phyloP scores from a whole-genome alignment of 2,797 vertebrate species.

The Malurus leucopterus region DNA sequence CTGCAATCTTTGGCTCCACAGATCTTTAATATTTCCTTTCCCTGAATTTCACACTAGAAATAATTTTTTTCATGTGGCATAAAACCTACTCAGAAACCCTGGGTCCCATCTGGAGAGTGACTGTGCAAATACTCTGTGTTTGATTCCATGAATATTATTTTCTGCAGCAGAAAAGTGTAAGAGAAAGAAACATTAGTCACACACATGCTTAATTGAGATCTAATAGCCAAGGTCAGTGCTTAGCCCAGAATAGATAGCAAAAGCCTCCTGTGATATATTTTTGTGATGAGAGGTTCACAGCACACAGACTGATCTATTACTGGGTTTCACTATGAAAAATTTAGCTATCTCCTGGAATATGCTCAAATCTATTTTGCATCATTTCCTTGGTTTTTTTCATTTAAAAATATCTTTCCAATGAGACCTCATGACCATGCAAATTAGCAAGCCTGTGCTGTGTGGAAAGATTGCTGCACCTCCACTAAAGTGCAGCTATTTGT shows the following conservation, averaged over 20 bases:
- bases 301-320: constrained; percentile 30
- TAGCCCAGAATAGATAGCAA: constrained; percentile 11
- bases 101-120: background rate
- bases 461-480: constrained; percentile 2
- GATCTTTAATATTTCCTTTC: background rate
- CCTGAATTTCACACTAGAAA: background rate
- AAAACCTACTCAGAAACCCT: background rate
- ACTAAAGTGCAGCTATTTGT: background rate
- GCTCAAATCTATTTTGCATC: constrained; percentile 20
- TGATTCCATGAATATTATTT: background rate
- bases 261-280: constrained; percentile 19
- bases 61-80: background rate
- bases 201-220: constrained; percentile 29
- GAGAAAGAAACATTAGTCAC: constrained; percentile 13
- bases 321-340: constrained; percentile 20
- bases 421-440: constrained; percentile 18
- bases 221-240: constrained; percentile 45
- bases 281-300: constrained; percentile 14
- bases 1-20: background rate
- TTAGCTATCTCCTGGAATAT: constrained; percentile 23
- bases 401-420: constrained; percentile 34
- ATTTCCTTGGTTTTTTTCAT: constrained; percentile 44
- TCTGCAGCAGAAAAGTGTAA: background rate
- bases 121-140: background rate
- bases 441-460: background rate